A percentile compares a stretch with the other conserved stretches of the same genome.
phyloP scores from a whole-genome alignment of 2,797 vertebrate genomes.

The Manis crassicaudata region DNA sequence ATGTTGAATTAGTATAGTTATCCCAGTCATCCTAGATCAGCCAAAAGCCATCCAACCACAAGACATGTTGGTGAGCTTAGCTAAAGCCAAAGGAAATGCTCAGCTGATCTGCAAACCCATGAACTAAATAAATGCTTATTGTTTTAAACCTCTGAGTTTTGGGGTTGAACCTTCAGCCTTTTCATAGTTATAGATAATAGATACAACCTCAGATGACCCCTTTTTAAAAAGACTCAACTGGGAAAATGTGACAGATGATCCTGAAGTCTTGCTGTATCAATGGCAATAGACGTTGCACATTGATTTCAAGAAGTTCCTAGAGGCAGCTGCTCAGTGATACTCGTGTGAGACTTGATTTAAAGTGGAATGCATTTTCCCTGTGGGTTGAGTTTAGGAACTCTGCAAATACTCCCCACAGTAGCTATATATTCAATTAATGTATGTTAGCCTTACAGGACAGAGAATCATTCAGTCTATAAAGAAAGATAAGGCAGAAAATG shows the following conservation, averaged over 20 bases:
- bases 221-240: not conserved
- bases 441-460: not conserved
- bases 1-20: conserved; percentile 19
- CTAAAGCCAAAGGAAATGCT: conserved; percentile 42
- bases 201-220: not conserved
- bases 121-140: conserved; percentile 31
- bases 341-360: conserved; percentile 47
- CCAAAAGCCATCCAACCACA: not conserved
- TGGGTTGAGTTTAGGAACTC: conserved; percentile 21
- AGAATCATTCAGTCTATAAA: conserved; percentile 1
- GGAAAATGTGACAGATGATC: conserved; percentile 22
- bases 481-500: conserved; percentile 16
- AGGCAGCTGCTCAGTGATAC: not conserved
- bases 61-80: conserved; percentile 15
- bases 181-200: not conserved
- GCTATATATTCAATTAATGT: not conserved
- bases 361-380: not conserved
- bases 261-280: conserved; percentile 10
- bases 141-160: conserved; percentile 46
- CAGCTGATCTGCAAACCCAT: not conserved
- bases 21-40: conserved; percentile 23
- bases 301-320: conserved; percentile 36
- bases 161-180: not conserved
- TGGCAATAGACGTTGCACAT: not conserved
- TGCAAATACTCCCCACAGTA: not conserved